These are phyloP conservation scores for Crenuchus spilurus DNA, from an alignment of 2,797 vertebrate genomes.

Conservation along the genomic window DNA sequence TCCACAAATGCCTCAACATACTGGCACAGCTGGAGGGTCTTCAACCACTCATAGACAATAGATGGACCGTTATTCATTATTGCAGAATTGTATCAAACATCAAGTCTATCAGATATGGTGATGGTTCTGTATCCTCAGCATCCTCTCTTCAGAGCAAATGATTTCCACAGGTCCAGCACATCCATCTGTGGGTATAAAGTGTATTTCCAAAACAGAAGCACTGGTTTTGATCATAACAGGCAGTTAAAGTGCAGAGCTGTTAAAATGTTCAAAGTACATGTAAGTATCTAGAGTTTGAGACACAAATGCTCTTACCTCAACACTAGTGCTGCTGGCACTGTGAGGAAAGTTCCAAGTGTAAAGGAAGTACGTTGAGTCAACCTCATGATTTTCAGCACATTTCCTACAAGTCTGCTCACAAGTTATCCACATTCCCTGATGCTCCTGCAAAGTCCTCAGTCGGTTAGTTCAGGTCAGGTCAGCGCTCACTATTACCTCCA, in stretches of 20 bases:
- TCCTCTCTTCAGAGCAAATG: background rate
- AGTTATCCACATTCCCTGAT: background rate
- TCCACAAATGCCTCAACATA: conserved; percentile 96
- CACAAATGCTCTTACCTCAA: background rate
- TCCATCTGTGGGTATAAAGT: background rate
- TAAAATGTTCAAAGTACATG: background rate
- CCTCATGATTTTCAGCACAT: no score
- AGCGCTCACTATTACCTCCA: background rate
- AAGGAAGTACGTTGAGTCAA: no score
- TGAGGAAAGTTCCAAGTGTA: background rate
- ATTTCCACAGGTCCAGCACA: background rate
- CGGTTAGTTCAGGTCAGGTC: background rate
- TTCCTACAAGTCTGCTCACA: background rate
- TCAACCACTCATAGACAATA: conserved; percentile 97
- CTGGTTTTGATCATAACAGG: background rate
- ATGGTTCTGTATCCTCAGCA: background rate
- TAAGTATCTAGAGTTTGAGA: background rate
- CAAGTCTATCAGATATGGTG: background rate
- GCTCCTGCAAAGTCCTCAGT: background rate
- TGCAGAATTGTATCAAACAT: background rate
- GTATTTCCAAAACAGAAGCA: conserved; percentile 15
- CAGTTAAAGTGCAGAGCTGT: background rate
- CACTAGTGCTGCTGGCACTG: background rate
- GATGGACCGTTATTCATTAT: conserved; percentile 89
- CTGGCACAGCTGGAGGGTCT: conserved; percentile 91